Evolutionary conservation across 1,140 invertebrate species (phyloP), one percentile per base, ranked within the genome.

Genomic region (Papilio polytes): DNA sequence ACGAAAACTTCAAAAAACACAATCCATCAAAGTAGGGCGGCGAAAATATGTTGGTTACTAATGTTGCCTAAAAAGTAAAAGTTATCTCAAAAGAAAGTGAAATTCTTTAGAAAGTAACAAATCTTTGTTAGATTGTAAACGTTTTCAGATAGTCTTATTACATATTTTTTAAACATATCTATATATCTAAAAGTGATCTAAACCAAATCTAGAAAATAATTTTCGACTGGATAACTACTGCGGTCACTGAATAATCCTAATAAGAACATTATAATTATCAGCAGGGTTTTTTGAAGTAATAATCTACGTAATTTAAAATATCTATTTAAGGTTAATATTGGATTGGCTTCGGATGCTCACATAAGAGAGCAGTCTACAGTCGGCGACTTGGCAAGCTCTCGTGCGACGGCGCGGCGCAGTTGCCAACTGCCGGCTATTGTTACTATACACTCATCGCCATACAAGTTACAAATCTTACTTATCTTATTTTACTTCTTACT

Each of bases 321-420:
- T 59, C 56, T 59, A 26, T 59, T 59, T 59, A 56, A 59, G 56
- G n/a, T 20, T 10, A 59, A 59, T 20, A 59, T 59, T 20, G 56
- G n/a, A 59, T 59, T 59, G 3, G 20, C 20, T 59, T 22, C 56
- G 18, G 4, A 59, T 7, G 18, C 53, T 56, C 6, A 26, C 9
- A 63, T 4, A 63, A 22, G 59, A 26, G 59, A 63, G 12, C 59
- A 26, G 22, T 63, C 63, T 70, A 6, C 63, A 7, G 26, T 15
- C n/a, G 56, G 56, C 56, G 63, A 70, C 63, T 70, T 70, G 63
- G 63, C 63, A 70, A 70, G 63, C 63, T 63, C 8, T 26, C 56
- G 20, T 41, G 36, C 56, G 56, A 3, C 15, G 63, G 63, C 63
- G 22, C 63, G 13, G 6, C 26, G 22, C 63, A 2, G 4, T 31